A percentile compares a stretch with the other conserved stretches of the same genome.
phyloP scores from a whole-genome alignment of 2,113 vertebrate species.

The Oryzias woworae region DNA sequence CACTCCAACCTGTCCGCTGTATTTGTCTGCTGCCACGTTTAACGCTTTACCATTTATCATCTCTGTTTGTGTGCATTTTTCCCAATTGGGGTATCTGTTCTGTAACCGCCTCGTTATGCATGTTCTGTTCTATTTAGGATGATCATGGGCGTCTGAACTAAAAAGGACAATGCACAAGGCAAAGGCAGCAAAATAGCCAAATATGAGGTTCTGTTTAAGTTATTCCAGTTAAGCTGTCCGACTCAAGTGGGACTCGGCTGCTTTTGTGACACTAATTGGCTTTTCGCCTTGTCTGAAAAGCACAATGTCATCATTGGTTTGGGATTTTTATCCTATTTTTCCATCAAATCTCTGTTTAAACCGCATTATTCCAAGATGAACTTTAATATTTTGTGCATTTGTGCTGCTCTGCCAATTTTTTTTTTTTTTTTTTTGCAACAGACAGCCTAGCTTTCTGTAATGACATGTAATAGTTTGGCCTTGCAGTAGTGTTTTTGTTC shows the following conservation, averaged over 20 bases:
- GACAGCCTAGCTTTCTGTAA: conserved; percentile 41
- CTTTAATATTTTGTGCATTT: conserved; percentile 60
- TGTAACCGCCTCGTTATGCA: background rate
- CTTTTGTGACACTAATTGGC: conserved; percentile 21
- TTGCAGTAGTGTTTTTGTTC: conserved; percentile 57
- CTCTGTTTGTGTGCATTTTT: conserved; percentile 1
- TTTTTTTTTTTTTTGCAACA: conserved; percentile 44
- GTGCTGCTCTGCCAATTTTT: conserved; percentile 22
- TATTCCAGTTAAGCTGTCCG: conserved; percentile 1
- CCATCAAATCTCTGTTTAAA: conserved; percentile 37
- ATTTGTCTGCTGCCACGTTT: conserved; percentile 66
- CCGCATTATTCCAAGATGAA: conserved; percentile 43
- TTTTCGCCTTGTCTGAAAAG: conserved; percentile 23
- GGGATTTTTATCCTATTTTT: conserved; percentile 21
- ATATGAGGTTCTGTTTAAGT: conserved; percentile 12
- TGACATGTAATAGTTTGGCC: conserved; percentile 55
- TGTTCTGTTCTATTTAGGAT: conserved; percentile 12
- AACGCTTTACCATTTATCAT: conserved; percentile 42
- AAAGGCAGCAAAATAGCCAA: background rate
- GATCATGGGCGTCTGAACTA: background rate
- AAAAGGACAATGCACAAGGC: background rate
- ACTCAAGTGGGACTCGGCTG: background rate
- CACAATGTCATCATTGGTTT: conserved; percentile 28
- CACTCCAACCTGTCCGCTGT: conserved; percentile 76
- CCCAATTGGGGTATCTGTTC: conserved; percentile 1